Evolutionary conservation across 2,797 vertebrate genomes (phyloP), one percentile per base, ranked within the genome.

Genomic region (Steatocranus sp.): DNA sequence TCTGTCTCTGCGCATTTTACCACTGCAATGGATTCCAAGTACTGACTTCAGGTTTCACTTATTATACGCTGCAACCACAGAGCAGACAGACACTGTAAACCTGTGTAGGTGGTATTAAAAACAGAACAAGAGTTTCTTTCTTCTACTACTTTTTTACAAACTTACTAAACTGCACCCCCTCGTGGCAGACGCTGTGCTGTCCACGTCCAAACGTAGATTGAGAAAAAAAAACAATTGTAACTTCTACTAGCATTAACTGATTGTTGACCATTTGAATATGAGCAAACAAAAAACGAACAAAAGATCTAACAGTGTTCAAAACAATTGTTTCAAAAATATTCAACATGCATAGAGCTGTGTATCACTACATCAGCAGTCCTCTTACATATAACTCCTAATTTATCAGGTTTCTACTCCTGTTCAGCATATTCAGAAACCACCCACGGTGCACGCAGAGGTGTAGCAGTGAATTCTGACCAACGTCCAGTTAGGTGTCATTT

Each of bases 221-320:
- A 34, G 30, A n/a, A 58, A 18, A 23, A 58, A 7, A 58, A 32
- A 11, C 54, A 18, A 18, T 18, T 32, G 17, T 58, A n/a, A 0
- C 4, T 34, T 58, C 10, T 58, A n/a, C 5, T 58, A 11, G 54
- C 27, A 0, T 58, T 58, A 58, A 0, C 0, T 58, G 17, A 0
- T 58, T 58, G 27, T 58, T 58, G 54, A 3, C 30, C 2, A n/a
- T 58, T 58, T 58, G 27, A 58, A 58, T 34, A 17, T 58, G 30
- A 58, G n/a, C 27, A 58, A 58, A 32, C 54, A 58, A 58, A 34
- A 58, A 58, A 4, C 1, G 0, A 32, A 32, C 54, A 58, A 58
- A 58, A 58, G 17, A 32, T 58, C 54, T 58, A 32, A 58, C 30
- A 58, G 6, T 58, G 30, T 32, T 34, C 1, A 58, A 58, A 58